Evolutionary conservation across 2,113 vertebrate genomes (phyloP), one percentile per base, ranked within the genome.

Genomic region (Polyodon spathula): DNA sequence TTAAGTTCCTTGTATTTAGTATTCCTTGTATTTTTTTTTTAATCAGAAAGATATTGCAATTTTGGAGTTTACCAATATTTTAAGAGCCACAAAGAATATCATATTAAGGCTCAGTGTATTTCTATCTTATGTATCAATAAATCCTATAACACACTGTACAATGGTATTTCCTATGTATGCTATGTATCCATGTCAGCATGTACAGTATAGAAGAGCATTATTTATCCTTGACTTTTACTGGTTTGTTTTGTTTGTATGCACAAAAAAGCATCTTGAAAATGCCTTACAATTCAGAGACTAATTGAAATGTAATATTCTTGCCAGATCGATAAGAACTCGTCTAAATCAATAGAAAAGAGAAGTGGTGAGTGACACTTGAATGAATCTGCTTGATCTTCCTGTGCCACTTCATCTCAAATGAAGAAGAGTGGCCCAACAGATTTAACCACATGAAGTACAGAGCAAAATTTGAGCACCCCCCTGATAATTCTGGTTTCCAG

Each of bases 231-330:
- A n/a, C n/a, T n/a, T n/a, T n/a, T n/a, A n/a, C n/a, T n/a, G n/a
- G n/a, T n/a, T n/a, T n/a, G n/a, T n/a, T n/a, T n/a, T n/a, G n/a
- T n/a, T n/a, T n/a, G n/a, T n/a, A n/a, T n/a, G n/a, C n/a, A n/a
- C n/a, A n/a, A n/a, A n/a, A n/a, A n/a, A n/a, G n/a, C n/a, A n/a
- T n/a, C n/a, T n/a, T n/a, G n/a, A n/a, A n/a, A n/a, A n/a, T 8
- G 44, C n/a, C 43, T 6, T 8, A 48, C 41, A 53, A 16, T 56
- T 43, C 39, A 15, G 38, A n/a, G 57, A 15, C 59, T 63, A 90
- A 90, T 92, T 88, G 90, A 89, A 88, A 83, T 76, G 77, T 89
- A 85, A 90, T 65, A 85, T 87, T 87, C 89, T 86, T 78, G 80
- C 78, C 69, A 71, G 85, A 90, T 87, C 86, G 79, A 91, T 89